Base-by-base conservation (phyloP, 2,113 vertebrate genomes). In the Dasyurus viverrinus region DNA sequence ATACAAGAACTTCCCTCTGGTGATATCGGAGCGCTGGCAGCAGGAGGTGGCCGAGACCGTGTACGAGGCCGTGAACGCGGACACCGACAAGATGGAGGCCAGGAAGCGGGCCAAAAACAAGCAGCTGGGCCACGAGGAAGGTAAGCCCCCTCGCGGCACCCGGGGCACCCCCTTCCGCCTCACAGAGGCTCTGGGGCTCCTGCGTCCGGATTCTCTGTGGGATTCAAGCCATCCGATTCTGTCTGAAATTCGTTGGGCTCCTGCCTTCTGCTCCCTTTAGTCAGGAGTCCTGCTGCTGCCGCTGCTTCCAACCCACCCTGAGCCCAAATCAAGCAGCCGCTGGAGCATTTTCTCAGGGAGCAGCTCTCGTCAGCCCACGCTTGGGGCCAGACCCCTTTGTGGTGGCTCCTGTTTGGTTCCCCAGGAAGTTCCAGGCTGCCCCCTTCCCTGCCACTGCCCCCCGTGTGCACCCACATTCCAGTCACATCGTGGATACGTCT, bases 21-120 rank as follows among this genome's bases (percentile, higher is more conserved):
- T 99, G 90, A 99, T 99, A 98, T 99, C 99, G 0, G 99, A 99
- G 97, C 99, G 99, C 97, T 99, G 99, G 99, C 99, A 99, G 98
- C 99, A 99, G 98, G 99, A 99, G 95, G 99, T 99, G 96, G 99
- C 99, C 0, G 99, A 99, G 98, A 99, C 99, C 0, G 99, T 99
- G 54, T 99, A 99, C 92, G 99, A 99, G 54, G 99, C 99, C 0
- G 99, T 99, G 94, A 99, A 99, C 93, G 98, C 98, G 0, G 99
- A 99, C 98, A 99, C 99, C 0, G 99, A 99, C 98, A 99, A 99
- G 98, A 99, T 98, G 9, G 99, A 99, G 98, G 99, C 99, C 93
- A 99, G 99, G 97, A 99, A 99, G 98, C 98, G 99, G 96, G 99
- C 99, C 55, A 99, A 99, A 99, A 99, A 99, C 98, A 99, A 99